Conservation (phyloP, 2,797 vertebrate genomes). For the Tadarida brasiliensis region DNA sequence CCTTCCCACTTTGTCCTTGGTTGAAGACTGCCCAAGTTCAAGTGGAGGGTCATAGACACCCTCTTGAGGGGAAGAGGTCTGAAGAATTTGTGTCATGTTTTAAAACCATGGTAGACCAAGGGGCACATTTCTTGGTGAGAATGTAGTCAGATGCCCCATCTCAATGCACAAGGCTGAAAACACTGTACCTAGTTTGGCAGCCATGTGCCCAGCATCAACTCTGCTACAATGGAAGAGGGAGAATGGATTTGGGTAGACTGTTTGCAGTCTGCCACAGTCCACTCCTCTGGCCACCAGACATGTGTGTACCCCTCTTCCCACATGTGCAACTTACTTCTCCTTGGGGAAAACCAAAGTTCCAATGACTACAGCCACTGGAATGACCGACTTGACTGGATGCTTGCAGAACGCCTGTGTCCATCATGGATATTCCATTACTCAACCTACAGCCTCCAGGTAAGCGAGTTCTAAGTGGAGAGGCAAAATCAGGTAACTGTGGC, state of each 20-base stretch:
- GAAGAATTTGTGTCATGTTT: neutral
- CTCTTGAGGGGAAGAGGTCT: neutral
- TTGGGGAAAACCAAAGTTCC: neutral
- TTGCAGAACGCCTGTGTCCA: neutral
- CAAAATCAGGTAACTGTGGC: neutral
- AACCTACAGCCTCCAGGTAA: accelerated
- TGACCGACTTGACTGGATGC: neutral
- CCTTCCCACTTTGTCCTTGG: neutral
- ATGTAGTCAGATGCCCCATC: neutral
- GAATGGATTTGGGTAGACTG: neutral
- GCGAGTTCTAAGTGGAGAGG: neutral
- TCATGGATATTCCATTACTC: neutral
- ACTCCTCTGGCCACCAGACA: neutral
- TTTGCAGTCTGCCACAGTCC: neutral
- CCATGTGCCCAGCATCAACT: neutral
- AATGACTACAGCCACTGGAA: neutral
- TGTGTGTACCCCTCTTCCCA: neutral
- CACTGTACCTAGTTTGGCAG: neutral
- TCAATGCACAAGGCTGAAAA: neutral
- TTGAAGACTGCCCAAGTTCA: neutral
- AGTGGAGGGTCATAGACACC: neutral
- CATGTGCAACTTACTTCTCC: neutral
- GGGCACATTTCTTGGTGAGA: neutral
- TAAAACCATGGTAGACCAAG: neutral
- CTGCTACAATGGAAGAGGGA: neutral